A percentile compares a stretch with the other conserved stretches of the same genome.
These are phyloP conservation scores for Metalampra italica DNA, from an alignment of 2,888 invertebrate genomes.

Conservation along the genomic window DNA sequence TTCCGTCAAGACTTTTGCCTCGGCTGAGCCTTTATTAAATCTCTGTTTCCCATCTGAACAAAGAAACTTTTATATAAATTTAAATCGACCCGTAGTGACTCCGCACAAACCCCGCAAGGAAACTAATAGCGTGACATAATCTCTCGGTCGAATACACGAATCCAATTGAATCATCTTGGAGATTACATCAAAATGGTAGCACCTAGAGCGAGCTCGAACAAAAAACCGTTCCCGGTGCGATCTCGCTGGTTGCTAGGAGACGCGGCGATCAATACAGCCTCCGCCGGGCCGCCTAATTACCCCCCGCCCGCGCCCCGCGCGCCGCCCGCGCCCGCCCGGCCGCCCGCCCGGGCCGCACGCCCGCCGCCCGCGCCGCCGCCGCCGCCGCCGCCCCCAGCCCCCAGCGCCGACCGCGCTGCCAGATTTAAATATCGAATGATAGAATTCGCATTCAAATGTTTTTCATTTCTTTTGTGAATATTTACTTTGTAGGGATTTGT, in stretches of 20 bases:
- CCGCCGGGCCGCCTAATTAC: slow-evolving; percentile 78
- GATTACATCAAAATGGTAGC: slow-evolving; percentile 72
- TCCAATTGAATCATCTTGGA: slow-evolving; percentile 67
- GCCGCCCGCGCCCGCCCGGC: slow-evolving; percentile 12
- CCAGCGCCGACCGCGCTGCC: slow-evolving; percentile 52
- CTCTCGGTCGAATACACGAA: slow-evolving; percentile 34
- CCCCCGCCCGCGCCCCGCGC: slow-evolving; percentile 28
- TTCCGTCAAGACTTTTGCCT: slow-evolving; percentile 20
- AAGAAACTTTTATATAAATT: slow-evolving; percentile 24
- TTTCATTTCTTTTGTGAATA: slow-evolving; percentile 61
- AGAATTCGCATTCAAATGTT: slow-evolving; percentile 73
- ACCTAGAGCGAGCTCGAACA: slow-evolving; percentile 66
- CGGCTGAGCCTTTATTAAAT: slow-evolving; percentile 30
- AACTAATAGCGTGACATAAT: slow-evolving; percentile 41
- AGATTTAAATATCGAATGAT: slow-evolving; percentile 77
- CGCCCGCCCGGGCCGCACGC: slow-evolving; percentile 25
- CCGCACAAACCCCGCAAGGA: slow-evolving; percentile 21
- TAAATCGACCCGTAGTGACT: slow-evolving; percentile 18
- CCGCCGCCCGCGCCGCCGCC: slow-evolving; percentile 16
- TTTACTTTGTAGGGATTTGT: slow-evolving; percentile 47
- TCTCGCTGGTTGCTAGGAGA: slow-evolving; percentile 76
- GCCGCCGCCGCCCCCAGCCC: slow-evolving; percentile 13
- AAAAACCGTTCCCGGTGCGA: slow-evolving; percentile 66
- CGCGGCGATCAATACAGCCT: slow-evolving; percentile 76
- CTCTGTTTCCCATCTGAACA: slow-evolving; percentile 24